A percentile compares a stretch with the other conserved stretches of the same genome.
Conservation (phyloP, 2,797 vertebrate species). For the Lophotriccus pileatus region DNA sequence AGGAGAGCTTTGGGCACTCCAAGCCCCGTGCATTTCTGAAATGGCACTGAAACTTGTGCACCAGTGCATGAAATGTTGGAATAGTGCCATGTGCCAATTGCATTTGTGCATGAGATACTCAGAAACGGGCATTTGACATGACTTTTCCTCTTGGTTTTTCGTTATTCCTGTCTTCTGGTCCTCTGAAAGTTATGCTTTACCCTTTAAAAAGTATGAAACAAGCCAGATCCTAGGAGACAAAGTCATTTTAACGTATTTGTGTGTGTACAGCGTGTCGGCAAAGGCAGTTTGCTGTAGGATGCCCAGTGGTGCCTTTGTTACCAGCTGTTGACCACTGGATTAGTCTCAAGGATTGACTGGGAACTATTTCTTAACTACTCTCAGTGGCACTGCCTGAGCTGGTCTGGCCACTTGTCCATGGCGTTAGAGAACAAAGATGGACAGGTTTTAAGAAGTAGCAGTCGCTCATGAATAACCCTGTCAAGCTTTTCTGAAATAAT, state of each 20-base stretch:
- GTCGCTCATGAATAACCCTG: not conserved
- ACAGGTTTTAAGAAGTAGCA: not conserved
- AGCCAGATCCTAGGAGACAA: not conserved
- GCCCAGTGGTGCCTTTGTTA: fast-evolving
- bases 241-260: not conserved
- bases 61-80: fast-evolving
- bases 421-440: not conserved
- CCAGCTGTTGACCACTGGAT: not conserved
- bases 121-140: not conserved
- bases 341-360: not conserved
- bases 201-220: not conserved
- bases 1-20: not conserved
- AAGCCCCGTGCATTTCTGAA: not conserved
- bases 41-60: not conserved
- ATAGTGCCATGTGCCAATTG: fast-evolving
- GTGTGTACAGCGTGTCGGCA: fast-evolving
- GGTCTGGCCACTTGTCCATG: not conserved
- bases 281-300: not conserved
- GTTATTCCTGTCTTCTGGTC: not conserved
- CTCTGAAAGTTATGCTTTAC: not conserved
- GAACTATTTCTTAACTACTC: not conserved
- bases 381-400: not conserved
- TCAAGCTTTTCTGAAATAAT: not conserved
- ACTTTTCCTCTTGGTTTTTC: not conserved
- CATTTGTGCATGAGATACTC: fast-evolving